phyloP scores from a whole-genome alignment of 2,113 vertebrate genomes.

The Microtus oregoni region DNA sequence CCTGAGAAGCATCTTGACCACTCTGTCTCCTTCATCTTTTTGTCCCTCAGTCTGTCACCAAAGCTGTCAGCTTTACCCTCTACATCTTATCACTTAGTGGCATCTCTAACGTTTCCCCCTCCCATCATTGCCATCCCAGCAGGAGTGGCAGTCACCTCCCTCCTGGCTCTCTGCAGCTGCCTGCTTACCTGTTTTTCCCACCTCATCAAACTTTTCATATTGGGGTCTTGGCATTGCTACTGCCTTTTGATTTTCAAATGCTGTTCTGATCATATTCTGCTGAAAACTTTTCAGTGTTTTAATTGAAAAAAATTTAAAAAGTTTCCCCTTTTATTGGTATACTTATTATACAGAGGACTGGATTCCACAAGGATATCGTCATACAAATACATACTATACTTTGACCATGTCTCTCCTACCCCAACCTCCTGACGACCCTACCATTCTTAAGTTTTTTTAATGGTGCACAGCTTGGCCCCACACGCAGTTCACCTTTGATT shows the following conservation, averaged over 20 bases:
- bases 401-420: neutral
- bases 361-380: neutral
- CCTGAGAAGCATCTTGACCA: neutral
- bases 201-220: neutral
- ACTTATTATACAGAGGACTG: neutral
- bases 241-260: neutral
- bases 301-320: conserved; percentile 16
- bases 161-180: neutral
- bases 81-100: no score
- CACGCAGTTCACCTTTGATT: conserved; percentile 4
- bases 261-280: neutral
- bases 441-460: neutral
- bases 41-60: no score
- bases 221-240: no score
- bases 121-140: neutral
- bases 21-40: neutral
- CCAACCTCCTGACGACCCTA: neutral
- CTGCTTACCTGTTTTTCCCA: neutral
- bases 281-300: conserved; percentile 39
- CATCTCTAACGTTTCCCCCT: neutral
- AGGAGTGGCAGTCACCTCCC: neutral
- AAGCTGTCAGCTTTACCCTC: neutral
- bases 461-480: neutral
- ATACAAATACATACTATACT: neutral
- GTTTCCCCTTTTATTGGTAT: neutral